Conservation (phyloP, 1,140 invertebrate genomes). For the Apis dorsata region DNA sequence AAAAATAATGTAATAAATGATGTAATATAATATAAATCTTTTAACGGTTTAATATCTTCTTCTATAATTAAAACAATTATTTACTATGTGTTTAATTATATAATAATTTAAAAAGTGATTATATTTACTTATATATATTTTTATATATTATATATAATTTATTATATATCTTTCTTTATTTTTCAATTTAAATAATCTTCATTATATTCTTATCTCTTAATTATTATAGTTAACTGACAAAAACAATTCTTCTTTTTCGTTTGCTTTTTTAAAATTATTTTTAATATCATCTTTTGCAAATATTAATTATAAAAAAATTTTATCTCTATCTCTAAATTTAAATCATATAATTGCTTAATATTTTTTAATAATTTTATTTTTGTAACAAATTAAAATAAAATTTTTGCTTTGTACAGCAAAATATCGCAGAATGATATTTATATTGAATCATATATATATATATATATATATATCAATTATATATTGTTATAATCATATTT, state of each 20-base stretch:
- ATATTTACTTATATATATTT: slow-evolving; percentile 52
- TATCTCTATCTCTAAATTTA: slow-evolving; percentile 49
- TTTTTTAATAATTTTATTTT: background rate
- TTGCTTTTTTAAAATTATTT: slow-evolving; percentile 57
- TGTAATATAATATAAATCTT: slow-evolving; percentile 42
- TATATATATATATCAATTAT: too few species aligned
- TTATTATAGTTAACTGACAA: slow-evolving; percentile 53
- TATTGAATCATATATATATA: background rate
- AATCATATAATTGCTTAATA: background rate
- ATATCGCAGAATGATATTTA: slow-evolving; percentile 10
- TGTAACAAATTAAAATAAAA: background rate
- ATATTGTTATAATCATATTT: too few species aligned
- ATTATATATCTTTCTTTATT: slow-evolving; percentile 49
- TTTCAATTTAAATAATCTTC: slow-evolving; percentile 56
- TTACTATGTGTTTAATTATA: background rate
- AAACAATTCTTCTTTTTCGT: slow-evolving; percentile 45
- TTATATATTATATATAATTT: slow-evolving; percentile 28
- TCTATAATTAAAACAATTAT: slow-evolving; percentile 43
- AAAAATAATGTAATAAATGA: too few species aligned
- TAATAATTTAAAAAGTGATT: background rate
- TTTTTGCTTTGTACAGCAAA: slow-evolving; percentile 14
- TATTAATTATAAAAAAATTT: slow-evolving; percentile 64
- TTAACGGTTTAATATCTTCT: slow-evolving; percentile 17
- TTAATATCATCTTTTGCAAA: slow-evolving; percentile 47
- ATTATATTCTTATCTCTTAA: slow-evolving; percentile 53